Base-by-base conservation (phyloP, 1,140 invertebrate genomes). In the Drosophila ambigua region DNA sequence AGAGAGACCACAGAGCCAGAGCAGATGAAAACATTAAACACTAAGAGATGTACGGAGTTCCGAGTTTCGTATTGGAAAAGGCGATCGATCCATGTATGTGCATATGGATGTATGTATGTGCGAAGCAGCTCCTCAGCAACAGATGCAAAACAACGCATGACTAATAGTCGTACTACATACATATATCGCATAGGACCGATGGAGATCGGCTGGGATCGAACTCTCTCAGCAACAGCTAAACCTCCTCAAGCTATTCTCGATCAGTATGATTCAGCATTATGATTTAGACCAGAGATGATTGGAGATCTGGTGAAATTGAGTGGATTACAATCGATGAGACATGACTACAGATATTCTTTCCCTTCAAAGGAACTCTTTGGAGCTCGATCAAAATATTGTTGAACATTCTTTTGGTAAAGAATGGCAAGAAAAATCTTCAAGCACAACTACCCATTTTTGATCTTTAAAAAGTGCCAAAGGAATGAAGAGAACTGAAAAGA, bases 131-230 rank as follows among this genome's bases (percentile, higher is more conserved):
- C 1, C 20, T 20, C 20, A 6, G 9, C 9, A 9, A n/a, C 35
- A 39, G 51, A 57, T 48, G 68, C 67, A 58, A 69, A 69, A 58
- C 50, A 69, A 68, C 43, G 49, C 20, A 69, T 69, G 67, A 69
- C 67, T 69, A 69, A 69, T 48, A 35, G 39, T 13, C 5, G 6
- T 28, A 28, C 31, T 9, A 9, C 20, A 20, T 2, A 20, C 20
- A 20, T 20, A 20, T 20, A 20, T 20, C 20, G 20, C 20, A 20
- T 11, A 11, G 41, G 41, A 64, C 48, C 44, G 28, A 39, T 13
- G 41, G 64, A 49, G 57, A 15, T 16, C 7, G 28, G 23, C 15
- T 35, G 20, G 4, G 9, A 16, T 51, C 13, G 64, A 31, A 23
- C 16, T 68, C 64, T 57, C 26, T 0, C 43, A 24, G 64, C 64